Evolutionary conservation across 2,797 vertebrate species (phyloP), one percentile per base, ranked within the genome.

Genomic region (Cottoperca gobio): DNA sequence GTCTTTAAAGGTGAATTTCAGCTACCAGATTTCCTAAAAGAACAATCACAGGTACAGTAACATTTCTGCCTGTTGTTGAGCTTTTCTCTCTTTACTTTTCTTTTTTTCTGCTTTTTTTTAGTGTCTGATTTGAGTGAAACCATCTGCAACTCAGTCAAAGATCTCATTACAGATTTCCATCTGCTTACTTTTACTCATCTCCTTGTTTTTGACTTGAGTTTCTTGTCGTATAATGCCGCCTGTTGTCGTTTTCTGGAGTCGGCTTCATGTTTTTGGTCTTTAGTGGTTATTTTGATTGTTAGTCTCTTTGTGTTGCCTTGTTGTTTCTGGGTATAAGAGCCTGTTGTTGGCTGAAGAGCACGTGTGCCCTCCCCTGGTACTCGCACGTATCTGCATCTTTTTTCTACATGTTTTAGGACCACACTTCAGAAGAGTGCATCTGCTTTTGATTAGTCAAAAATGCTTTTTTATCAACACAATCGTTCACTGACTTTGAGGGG

Each of bases 1-100:
- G 97, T 99, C 81, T 97, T 96, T 93, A 98, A 99, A 95, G 98
- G 98, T 92, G 97, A 99, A 97, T 99, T 99, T 95, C 97, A 98
- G 88, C 97, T 99, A 66, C 98, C 98, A 81, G 98, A 98, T 88
- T 99, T 99, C 91, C 94, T 96, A 88, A 95, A 92, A 95, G 94
- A 95, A 84, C 95, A 97, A 86, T 94, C 96, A 90, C 96, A 99
- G 98, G 97, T 99, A 97, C 88, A 85, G 92, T 95, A 90, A 87
- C 72, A 79, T 62, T 84, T 79, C 93, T 93, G 93, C 92, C 93
- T 94, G 93, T 91, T 70, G 84, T 85, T 85, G 59, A 81, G 68
- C 77, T 69, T 79, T 31, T 78, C 65, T 6, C 50, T 48, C 31
- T 39, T 74, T n/a, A n/a, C n/a, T 60, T 40, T 40, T 53, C 72